phyloP scores from a whole-genome alignment of 2,888 invertebrate genomes.

The Nebria salina region DNA sequence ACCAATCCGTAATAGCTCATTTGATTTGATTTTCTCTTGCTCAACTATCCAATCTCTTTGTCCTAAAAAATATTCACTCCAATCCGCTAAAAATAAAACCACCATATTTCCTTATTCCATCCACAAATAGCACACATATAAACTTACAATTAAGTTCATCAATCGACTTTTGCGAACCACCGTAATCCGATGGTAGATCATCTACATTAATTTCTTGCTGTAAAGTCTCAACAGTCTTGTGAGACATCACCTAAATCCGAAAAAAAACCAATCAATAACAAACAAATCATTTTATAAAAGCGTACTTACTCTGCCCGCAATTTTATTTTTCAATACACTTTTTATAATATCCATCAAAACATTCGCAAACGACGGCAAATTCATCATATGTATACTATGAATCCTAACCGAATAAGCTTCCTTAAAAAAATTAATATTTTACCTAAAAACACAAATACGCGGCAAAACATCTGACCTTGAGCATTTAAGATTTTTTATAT shows the following conservation, averaged over 20 bases:
- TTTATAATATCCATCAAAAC: not conserved
- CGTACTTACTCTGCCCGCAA: not conserved
- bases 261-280: not conserved
- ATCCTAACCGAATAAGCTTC: not conserved
- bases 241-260: not conserved
- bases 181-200: not conserved
- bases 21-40: not conserved
- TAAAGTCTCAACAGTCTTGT: not conserved
- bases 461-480: no score
- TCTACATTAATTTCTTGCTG: not conserved
- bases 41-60: not conserved
- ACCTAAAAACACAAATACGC: no score
- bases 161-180: slow-evolving; percentile 4
- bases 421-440: not conserved
- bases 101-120: no score
- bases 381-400: not conserved
- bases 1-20: not conserved
- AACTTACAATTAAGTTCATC: not conserved
- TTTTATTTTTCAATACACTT: not conserved
- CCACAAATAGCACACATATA: not conserved
- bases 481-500: not conserved
- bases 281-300: not conserved
- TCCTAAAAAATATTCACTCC: not conserved
- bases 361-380: not conserved
- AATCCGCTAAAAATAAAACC: not conserved